phyloP scores from a whole-genome alignment of 53 echinoderm and acorn worm species.

The Echinarachnius parma region DNA sequence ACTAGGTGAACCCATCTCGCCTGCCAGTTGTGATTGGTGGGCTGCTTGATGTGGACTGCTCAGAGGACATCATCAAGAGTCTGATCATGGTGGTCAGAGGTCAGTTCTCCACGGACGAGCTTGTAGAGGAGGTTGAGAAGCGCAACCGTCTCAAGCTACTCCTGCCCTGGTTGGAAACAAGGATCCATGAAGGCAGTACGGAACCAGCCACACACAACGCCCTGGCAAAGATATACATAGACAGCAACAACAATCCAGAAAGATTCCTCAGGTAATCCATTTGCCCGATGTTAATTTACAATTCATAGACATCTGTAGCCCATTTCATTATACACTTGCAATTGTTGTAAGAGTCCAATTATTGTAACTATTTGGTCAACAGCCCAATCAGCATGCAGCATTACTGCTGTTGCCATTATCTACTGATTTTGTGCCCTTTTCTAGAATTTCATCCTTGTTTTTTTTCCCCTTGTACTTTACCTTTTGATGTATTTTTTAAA shows the following conservation, averaged over 20 bases:
- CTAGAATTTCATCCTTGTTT: too few species aligned
- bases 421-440: too few species aligned
- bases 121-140: constrained; percentile 98
- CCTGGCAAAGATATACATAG: constrained; percentile 99
- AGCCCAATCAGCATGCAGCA: too few species aligned
- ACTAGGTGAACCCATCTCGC: constrained; percentile 96
- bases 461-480: too few species aligned
- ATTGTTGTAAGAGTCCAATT: too few species aligned
- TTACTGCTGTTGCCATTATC: too few species aligned
- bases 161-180: constrained; percentile 97
- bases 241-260: constrained; percentile 99
- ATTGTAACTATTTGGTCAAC: too few species aligned
- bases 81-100: constrained; percentile 99
- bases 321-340: too few species aligned
- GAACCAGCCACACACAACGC: constrained; percentile 99
- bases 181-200: constrained; percentile 94
- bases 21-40: constrained; percentile 97
- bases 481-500: too few species aligned
- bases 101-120: constrained; percentile 98
- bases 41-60: constrained; percentile 95
- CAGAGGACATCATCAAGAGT: constrained; percentile 98
- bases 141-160: constrained; percentile 97
- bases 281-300: too few species aligned
- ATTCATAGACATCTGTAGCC: too few species aligned
- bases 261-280: constrained; percentile 89